Evolutionary conservation across 1,140 invertebrate species (phyloP).

Genomic region (Papilio helenus): DNA sequence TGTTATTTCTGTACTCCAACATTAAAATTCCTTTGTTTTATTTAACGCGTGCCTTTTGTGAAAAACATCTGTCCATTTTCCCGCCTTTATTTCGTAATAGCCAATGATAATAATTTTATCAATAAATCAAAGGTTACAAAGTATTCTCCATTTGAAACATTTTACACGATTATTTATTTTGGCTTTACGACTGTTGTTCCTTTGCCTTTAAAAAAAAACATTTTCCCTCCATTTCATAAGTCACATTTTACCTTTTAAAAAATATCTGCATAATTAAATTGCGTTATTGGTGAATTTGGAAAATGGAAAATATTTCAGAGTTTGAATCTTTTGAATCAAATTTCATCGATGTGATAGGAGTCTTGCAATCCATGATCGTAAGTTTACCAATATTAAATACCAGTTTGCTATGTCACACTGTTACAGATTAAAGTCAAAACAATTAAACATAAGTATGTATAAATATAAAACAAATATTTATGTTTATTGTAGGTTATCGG

Average conservation of each 20-base stretch:
- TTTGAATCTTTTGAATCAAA: slow-evolving; percentile 72
- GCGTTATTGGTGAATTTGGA: not conserved
- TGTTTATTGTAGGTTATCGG: too few species aligned
- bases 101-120: not conserved
- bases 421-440: too few species aligned
- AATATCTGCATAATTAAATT: not conserved
- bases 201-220: not conserved
- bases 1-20: not conserved
- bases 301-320: slow-evolving; percentile 48
- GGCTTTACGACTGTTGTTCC: not conserved
- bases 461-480: too few species aligned
- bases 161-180: not conserved
- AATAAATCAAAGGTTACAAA: too few species aligned
- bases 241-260: not conserved
- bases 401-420: too few species aligned
- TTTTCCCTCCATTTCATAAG: not conserved
- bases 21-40: not conserved
- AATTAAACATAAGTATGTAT: too few species aligned
- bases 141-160: too few species aligned
- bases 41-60: not conserved
- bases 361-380: slow-evolving; percentile 65
- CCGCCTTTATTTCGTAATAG: slow-evolving; percentile 5
- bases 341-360: slow-evolving; percentile 64
- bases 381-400: slow-evolving; percentile 39
- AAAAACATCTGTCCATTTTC: slow-evolving; percentile 15